Evolutionary conservation across 2,797 vertebrate genomes (phyloP).

Genomic region (Calcarius lapponicus): DNA sequence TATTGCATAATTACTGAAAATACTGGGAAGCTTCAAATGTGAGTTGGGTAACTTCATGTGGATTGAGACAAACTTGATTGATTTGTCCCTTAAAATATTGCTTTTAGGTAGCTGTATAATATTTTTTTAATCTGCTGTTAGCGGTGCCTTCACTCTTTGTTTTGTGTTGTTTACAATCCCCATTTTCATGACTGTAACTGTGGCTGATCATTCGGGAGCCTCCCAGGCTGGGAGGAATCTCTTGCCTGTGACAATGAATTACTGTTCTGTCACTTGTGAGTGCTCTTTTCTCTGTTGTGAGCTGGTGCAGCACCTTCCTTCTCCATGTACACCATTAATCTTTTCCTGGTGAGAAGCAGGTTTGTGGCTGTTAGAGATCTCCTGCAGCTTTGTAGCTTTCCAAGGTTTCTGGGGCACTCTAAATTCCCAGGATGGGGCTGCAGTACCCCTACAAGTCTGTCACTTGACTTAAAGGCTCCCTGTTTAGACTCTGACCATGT

Average conservation of each 20-base stretch:
- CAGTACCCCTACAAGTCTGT: background rate
- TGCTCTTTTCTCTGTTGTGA: background rate
- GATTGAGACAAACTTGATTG: background rate
- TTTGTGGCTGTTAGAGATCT: background rate
- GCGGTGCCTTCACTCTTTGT: background rate
- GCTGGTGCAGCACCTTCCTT: background rate
- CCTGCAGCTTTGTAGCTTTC: background rate
- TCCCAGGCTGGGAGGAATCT: background rate
- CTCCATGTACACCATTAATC: background rate
- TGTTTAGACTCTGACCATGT: background rate
- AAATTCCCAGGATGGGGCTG: rapidly evolving
- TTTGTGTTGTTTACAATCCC: background rate
- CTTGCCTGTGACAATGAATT: background rate
- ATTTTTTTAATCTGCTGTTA: background rate
- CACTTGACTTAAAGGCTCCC: background rate
- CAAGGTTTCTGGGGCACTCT: background rate
- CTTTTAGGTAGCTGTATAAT: background rate
- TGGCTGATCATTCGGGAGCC: background rate
- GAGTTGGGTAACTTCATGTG: background rate
- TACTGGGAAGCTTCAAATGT: background rate
- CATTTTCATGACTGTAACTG: background rate
- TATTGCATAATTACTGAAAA: background rate
- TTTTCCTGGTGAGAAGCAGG: background rate
- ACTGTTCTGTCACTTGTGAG: background rate
- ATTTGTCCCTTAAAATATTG: background rate